Base-by-base conservation (phyloP, 2,113 vertebrate species). In the Nothocercus julius region DNA sequence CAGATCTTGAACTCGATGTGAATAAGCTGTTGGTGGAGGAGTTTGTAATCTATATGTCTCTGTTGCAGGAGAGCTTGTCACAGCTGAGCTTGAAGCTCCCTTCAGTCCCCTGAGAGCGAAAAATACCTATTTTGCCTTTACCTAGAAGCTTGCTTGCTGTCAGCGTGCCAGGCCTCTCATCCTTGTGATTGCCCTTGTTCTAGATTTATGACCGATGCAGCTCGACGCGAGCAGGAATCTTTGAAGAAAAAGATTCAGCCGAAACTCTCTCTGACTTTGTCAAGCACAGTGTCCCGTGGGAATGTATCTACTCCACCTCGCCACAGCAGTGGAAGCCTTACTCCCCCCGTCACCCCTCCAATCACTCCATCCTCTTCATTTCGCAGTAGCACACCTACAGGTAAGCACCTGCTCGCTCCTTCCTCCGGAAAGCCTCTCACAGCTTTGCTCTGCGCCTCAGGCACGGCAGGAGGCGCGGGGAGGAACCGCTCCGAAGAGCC, bases 191-290 rank as follows among this genome's bases (percentile, higher is more conserved):
- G 0, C 54, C 87, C 28, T 95, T 78, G 4, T 97, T 97, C 32
- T 97, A 99, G 99, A 95, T 99, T 99, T 97, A 99, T 99, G 99
- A 99, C 99, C 22, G 99, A 99, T 77, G 99, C 99, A 67, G 99
- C 99, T 51, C 99, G 99, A 86, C 98, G 98, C 58, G 99, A 99
- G 93, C 99, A 99, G 45, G 99, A 99, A 81, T 98, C 98, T 69
- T 94, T 99, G 85, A 99, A 99, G 97, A 99, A 99, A 91, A 99
- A 99, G 97, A 98, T 98, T 85, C 99, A 99, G 97, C 99, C 99
- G 0, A 99, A 99, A 97, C 98, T 99, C 77, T 99, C 99, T 21
- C 97, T 99, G 97, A 98, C 99, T 70, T 97, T 99, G 95, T 98
- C 98, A 85, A 98, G 98, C 86, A 98, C 97, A 20, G 98, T 99